Evolutionary conservation across 2,888 invertebrate species (phyloP).

Genomic region (Prosopocoilus inquinatus): DNA sequence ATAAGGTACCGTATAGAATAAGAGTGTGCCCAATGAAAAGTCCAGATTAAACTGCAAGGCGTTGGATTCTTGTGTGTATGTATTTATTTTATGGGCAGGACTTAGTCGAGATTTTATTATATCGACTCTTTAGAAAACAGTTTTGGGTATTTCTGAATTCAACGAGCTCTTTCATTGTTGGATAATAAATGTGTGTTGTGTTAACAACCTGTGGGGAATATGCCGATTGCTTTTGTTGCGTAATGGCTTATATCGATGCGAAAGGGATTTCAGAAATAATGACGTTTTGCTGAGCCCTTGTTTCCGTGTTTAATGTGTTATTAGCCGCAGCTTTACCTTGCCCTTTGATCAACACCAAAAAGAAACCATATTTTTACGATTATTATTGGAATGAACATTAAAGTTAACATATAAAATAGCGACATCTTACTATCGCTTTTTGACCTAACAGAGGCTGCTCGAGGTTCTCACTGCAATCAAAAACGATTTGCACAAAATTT

Average conservation of each 20-base stretch:
- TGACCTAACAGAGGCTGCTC: too few relatives aligned
- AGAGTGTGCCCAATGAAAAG: conserved; percentile 43
- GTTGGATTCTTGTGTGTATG: conserved; percentile 40
- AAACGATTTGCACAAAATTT: too few relatives aligned
- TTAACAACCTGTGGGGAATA: conserved; percentile 2
- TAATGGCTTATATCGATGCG: neutral
- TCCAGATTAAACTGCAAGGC: conserved; percentile 34
- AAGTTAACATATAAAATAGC: too few relatives aligned
- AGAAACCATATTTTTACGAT: too few relatives aligned
- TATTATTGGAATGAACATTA: too few relatives aligned
- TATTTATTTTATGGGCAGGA: conserved; percentile 50
- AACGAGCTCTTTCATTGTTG: neutral
- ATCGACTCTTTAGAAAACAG: conserved; percentile 50
- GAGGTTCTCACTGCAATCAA: too few relatives aligned
- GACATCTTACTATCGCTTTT: too few relatives aligned
- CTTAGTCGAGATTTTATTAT: conserved; percentile 47
- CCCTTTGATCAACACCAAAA: too few relatives aligned
- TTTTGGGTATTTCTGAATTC: conserved; percentile 37
- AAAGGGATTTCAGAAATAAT: neutral
- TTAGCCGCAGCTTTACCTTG: too few relatives aligned
- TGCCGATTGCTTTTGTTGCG: neutral
- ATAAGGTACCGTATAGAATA: conserved; percentile 21
- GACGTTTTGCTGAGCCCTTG: neutral
- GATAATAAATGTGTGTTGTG: neutral
- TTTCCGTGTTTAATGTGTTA: neutral